Evolutionary conservation across 2,797 vertebrate species (phyloP).

Genomic region (Protosalanx chinensis): DNA sequence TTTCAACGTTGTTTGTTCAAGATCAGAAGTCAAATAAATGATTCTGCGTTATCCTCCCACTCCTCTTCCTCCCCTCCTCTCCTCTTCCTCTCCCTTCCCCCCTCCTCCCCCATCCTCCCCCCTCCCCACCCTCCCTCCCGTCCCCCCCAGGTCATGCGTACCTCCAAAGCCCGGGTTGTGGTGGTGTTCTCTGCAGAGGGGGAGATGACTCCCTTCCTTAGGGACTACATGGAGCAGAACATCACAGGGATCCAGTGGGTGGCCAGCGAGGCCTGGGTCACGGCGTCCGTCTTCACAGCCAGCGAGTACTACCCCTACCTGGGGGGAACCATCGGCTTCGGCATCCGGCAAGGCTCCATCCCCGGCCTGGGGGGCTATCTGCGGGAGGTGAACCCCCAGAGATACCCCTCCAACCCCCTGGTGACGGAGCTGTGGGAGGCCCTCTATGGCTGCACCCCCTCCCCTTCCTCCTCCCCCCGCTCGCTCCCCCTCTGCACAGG

Average conservation of each 20-base stretch:
- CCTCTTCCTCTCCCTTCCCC: too few relatives aligned
- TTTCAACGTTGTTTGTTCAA: not conserved
- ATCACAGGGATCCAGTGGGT: conserved; percentile 76
- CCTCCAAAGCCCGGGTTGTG: conserved; percentile 68
- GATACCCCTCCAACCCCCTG: conserved; percentile 56
- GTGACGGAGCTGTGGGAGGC: conserved; percentile 68
- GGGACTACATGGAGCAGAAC: conserved; percentile 70
- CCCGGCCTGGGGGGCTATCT: conserved; percentile 64
- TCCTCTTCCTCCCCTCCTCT: not conserved
- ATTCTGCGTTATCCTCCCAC: not conserved
- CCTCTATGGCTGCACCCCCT: conserved; percentile 64
- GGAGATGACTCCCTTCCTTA: conserved; percentile 72
- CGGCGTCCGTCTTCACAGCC: conserved; percentile 69
- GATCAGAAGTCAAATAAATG: not conserved
- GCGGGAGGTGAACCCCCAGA: conserved; percentile 57
- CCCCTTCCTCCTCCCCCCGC: conserved; percentile 18
- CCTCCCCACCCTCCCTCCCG: not conserved
- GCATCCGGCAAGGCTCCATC: conserved; percentile 66
- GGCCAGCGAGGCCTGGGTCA: conserved; percentile 76
- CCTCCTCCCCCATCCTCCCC: too few relatives aligned
- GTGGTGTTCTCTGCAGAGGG: conserved; percentile 74
- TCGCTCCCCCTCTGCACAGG: conserved; percentile 59
- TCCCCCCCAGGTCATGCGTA: conserved; percentile 58
- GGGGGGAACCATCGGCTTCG: conserved; percentile 73
- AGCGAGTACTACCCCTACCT: conserved; percentile 68